phyloP scores from a whole-genome alignment of 2,888 invertebrate genomes.

The Syritta pipiens region DNA sequence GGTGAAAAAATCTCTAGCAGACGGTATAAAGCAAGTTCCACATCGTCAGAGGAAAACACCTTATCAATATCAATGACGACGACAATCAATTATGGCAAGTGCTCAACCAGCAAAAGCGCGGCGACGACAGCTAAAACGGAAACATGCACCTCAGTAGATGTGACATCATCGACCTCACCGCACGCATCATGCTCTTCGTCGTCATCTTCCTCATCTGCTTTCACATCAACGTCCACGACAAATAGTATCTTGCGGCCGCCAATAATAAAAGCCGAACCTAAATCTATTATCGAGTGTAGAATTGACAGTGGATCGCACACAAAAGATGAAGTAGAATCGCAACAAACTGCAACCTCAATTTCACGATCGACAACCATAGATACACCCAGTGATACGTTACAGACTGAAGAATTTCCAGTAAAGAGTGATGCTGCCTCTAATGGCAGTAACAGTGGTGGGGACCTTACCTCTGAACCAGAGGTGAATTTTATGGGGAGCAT shows the following conservation, averaged over 20 bases:
- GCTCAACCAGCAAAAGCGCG: slow-evolving; percentile 38
- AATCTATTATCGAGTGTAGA: slow-evolving; percentile 69
- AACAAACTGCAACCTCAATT: too few species aligned
- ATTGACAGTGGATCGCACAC: slow-evolving; percentile 54
- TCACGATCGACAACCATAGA: slow-evolving; percentile 29
- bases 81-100: slow-evolving; percentile 50
- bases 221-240: slow-evolving; percentile 49
- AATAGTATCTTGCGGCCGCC: slow-evolving; percentile 59
- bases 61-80: slow-evolving; percentile 40
- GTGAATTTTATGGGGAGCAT: slow-evolving; percentile 3
- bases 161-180: slow-evolving; percentile 62
- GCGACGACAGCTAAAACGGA: slow-evolving; percentile 34
- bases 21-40: slow-evolving; percentile 46
- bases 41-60: slow-evolving; percentile 44
- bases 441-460: slow-evolving; percentile 21
- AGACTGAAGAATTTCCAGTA: slow-evolving; percentile 65
- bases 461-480: slow-evolving; percentile 29
- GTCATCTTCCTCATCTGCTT: slow-evolving; percentile 46
- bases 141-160: slow-evolving; percentile 56
- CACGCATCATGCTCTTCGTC: slow-evolving; percentile 42
- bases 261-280: slow-evolving; percentile 63
- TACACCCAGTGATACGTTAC: slow-evolving; percentile 63
- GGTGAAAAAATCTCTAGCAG: slow-evolving; percentile 84
- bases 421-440: slow-evolving; percentile 52
- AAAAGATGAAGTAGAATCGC: slow-evolving; percentile 61